phyloP scores from a whole-genome alignment of 2,797 vertebrate genomes.

The Kryptolebias ocellatus region DNA sequence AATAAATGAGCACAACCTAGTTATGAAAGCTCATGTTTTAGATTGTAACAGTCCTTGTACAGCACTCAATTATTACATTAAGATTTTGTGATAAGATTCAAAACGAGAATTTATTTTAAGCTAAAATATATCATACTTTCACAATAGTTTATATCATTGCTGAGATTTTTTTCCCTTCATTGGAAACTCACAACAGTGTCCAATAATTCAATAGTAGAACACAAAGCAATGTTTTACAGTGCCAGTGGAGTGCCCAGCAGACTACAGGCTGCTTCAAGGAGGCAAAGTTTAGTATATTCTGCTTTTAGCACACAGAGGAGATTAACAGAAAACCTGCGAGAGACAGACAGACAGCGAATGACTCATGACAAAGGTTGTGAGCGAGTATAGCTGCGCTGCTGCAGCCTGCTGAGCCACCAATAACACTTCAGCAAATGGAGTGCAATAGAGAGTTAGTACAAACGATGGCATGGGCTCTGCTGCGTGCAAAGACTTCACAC shows the following conservation, averaged over 20 bases:
- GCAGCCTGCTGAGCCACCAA: slow-evolving; percentile 26
- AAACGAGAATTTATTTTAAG: too few relatives aligned
- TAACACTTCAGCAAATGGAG: slow-evolving; percentile 33
- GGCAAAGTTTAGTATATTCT: slow-evolving; percentile 47
- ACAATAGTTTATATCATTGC: too few relatives aligned
- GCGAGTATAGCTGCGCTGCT: slow-evolving; percentile 10
- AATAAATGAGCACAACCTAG: too few relatives aligned
- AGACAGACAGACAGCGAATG: slow-evolving; percentile 14
- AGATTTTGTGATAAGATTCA: too few relatives aligned
- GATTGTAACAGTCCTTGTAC: too few relatives aligned
- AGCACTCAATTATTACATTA: too few relatives aligned
- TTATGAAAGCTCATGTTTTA: too few relatives aligned
- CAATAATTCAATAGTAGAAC: too few relatives aligned
- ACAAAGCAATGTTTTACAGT: too few relatives aligned
- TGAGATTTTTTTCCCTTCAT: too few relatives aligned
- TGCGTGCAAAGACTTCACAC: slow-evolving; percentile 18
- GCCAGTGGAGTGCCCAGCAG: slow-evolving; percentile 50
- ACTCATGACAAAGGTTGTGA: slow-evolving; percentile 31
- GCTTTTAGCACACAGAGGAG: slow-evolving; percentile 39
- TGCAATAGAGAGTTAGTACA: neutral
- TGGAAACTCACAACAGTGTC: too few relatives aligned
- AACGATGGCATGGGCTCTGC: slow-evolving; percentile 11
- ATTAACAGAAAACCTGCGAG: slow-evolving; percentile 35
- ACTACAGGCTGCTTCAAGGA: slow-evolving; percentile 41
- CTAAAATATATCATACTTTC: too few relatives aligned